Evolutionary conservation across 2,888 invertebrate genomes (phyloP).

Genomic region (Caenorhabditis sp.): DNA sequence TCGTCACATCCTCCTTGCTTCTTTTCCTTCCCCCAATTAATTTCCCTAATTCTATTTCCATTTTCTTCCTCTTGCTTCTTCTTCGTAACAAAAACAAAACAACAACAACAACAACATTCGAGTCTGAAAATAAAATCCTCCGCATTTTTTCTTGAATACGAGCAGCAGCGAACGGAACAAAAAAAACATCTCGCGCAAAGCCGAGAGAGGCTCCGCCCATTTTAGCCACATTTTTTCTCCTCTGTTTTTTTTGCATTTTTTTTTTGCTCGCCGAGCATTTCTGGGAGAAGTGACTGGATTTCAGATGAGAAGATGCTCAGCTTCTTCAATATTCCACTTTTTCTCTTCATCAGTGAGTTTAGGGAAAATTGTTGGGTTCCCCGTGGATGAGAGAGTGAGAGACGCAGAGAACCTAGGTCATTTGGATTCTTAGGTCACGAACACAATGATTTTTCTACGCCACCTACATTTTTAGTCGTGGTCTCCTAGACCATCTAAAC

Average conservation of each 20-base stretch:
- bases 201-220: neutral
- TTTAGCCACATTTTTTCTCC: neutral
- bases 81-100: too few relatives aligned
- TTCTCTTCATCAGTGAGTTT: slow-evolving; percentile 30
- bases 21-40: neutral
- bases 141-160: slow-evolving; percentile 2
- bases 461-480: too few relatives aligned
- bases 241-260: neutral
- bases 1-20: too few relatives aligned
- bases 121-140: neutral
- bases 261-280: neutral
- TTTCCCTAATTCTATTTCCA: neutral
- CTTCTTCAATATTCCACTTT: slow-evolving; percentile 26
- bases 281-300: neutral
- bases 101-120: neutral
- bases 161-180: neutral
- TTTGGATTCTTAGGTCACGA: too few relatives aligned
- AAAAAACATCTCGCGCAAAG: too few relatives aligned
- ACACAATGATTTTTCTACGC: too few relatives aligned
- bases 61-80: too few relatives aligned
- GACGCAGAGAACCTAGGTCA: too few relatives aligned
- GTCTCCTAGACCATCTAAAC: too few relatives aligned
- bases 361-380: too few relatives aligned
- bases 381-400: too few relatives aligned
- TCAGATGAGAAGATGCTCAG: slow-evolving; percentile 21